A percentile compares a stretch with the other conserved stretches of the same genome.
Evolutionary conservation across 2,888 invertebrate genomes (phyloP).

Genomic region (Lamellibrachia columna): DNA sequence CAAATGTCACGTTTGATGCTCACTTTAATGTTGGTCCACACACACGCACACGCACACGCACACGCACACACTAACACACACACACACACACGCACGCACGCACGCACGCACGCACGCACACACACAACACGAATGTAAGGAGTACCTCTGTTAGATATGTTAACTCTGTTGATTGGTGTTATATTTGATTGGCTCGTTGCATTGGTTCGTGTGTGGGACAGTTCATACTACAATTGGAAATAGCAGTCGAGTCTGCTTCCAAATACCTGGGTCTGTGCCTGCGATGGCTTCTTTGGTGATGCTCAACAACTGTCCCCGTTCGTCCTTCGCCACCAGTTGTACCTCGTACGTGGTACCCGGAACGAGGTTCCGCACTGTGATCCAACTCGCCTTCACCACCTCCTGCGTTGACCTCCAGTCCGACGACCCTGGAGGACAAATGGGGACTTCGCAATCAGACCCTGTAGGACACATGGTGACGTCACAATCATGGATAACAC

Average conservation of each 20-base stretch:
- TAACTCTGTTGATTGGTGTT: too few relatives aligned
- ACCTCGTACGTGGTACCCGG: not conserved
- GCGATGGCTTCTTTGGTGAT: conserved; percentile 3
- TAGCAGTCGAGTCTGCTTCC: not conserved
- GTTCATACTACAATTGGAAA: not conserved
- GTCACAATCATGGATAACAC: not conserved
- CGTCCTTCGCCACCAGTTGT: not conserved
- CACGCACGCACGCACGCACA: too few relatives aligned
- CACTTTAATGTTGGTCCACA: not conserved
- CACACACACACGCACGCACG: too few relatives aligned
- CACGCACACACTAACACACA: too few relatives aligned
- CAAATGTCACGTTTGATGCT: not conserved
- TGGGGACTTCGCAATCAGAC: too few relatives aligned
- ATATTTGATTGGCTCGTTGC: not conserved
- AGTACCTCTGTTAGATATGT: too few relatives aligned
- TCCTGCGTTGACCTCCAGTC: not conserved
- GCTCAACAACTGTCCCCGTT: not conserved
- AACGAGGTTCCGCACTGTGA: not conserved
- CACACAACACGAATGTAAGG: too few relatives aligned
- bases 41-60: too few relatives aligned
- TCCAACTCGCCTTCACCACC: not conserved
- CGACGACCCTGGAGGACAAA: not conserved
- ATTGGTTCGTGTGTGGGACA: not conserved
- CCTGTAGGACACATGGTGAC: not conserved
- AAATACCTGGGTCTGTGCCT: not conserved